Percentiles rank a stretch among this genome's conserved stretches.
These are phyloP conservation scores for Synergus japonicus DNA, from an alignment of 2,888 invertebrate genomes.

Conservation along the genomic window DNA sequence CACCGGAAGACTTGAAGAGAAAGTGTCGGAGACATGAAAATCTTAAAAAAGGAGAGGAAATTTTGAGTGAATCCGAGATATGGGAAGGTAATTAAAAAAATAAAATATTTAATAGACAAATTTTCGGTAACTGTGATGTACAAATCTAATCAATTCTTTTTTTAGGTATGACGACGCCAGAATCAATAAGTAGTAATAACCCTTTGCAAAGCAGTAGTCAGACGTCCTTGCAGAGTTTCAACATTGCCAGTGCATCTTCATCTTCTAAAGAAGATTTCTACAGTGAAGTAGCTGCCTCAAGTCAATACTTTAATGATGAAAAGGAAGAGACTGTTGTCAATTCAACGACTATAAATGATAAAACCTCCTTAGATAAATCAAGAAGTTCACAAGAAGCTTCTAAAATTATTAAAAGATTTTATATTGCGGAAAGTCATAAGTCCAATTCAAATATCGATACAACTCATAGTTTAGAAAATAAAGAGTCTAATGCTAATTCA, in stretches of 20 bases:
- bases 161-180: neutral
- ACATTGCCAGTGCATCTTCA: constrained; percentile 42
- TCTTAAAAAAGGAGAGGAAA: neutral
- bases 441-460: neutral
- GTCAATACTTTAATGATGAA: neutral
- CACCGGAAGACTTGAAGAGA: neutral
- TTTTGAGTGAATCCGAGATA: neutral
- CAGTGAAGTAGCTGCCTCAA: constrained; percentile 33
- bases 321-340: neutral
- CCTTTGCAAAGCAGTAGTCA: constrained; percentile 46
- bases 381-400: constrained; percentile 5
- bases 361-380: neutral
- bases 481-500: neutral
- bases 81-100: constrained; percentile 7
- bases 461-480: neutral
- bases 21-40: neutral
- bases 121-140: neutral
- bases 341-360: neutral
- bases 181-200: neutral
- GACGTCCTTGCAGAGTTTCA: constrained; percentile 48
- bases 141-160: neutral
- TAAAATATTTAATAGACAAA: neutral
- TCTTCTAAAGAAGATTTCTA: constrained; percentile 43
- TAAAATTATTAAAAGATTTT: neutral
- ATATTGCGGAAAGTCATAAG: no score